These are phyloP conservation scores for Caenorhabditis parvicauda DNA, from an alignment of 2,888 invertebrate species.

Conservation along the genomic window DNA sequence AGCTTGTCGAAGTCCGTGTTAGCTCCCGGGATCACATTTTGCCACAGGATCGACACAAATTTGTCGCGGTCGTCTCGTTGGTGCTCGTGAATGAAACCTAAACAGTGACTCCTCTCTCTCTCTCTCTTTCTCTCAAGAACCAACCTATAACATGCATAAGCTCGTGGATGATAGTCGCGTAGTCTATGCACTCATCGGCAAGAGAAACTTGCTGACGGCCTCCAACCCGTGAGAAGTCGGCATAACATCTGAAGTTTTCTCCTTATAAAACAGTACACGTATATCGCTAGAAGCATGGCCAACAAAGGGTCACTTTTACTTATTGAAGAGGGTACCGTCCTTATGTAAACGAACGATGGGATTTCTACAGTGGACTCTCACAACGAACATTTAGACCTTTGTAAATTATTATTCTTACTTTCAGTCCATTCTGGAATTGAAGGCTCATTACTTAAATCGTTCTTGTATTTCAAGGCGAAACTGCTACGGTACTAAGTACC, in stretches of 20 bases:
- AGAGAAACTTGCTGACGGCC: constrained; percentile 76
- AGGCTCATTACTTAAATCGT: too few relatives aligned
- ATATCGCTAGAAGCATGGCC: too few relatives aligned
- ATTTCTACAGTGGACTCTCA: too few relatives aligned
- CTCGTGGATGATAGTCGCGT: constrained; percentile 75
- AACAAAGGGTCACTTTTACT: too few relatives aligned
- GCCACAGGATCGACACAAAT: constrained; percentile 52
- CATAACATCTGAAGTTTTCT: constrained; percentile 75
- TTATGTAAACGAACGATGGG: too few relatives aligned
- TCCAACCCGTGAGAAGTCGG: constrained; percentile 75
- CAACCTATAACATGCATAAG: constrained; percentile 70
- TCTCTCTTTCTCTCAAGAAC: neutral
- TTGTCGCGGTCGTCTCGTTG: constrained; percentile 59
- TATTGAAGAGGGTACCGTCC: too few relatives aligned
- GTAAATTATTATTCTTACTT: too few relatives aligned
- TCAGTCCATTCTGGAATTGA: too few relatives aligned
- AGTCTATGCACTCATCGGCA: constrained; percentile 63
- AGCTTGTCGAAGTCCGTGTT: constrained; percentile 61
- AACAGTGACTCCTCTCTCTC: neutral
- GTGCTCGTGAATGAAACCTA: constrained; percentile 60
- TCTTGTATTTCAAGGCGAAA: too few relatives aligned
- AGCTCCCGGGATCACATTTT: constrained; percentile 57
- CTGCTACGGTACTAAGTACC: too few relatives aligned
- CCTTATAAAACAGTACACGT: too few relatives aligned
- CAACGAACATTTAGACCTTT: too few relatives aligned